phyloP scores from a whole-genome alignment of 2,113 vertebrate genomes.

The Grammomys dolichurus region DNA sequence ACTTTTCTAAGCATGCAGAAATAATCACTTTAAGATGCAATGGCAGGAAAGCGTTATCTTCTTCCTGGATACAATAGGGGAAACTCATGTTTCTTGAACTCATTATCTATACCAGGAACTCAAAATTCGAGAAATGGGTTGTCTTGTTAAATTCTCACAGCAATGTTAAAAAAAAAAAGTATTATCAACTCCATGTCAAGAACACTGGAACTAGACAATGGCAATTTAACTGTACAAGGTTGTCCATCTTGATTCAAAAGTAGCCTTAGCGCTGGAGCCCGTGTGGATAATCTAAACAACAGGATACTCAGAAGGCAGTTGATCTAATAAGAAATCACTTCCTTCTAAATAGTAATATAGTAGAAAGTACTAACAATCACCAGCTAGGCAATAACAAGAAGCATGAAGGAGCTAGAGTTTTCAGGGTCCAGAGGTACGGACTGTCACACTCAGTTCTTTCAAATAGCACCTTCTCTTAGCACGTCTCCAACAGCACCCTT shows the following conservation, averaged over 20 bases:
- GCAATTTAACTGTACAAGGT: neutral
- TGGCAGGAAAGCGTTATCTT: neutral
- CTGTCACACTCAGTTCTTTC: neutral
- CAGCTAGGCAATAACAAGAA: neutral
- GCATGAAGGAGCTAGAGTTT: neutral
- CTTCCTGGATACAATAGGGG: neutral
- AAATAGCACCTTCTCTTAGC: neutral
- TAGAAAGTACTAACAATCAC: neutral
- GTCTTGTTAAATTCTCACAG: neutral
- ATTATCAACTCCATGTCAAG: neutral
- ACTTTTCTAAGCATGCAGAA: neutral
- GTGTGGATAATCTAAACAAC: neutral
- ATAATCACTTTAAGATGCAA: neutral
- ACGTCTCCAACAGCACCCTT: neutral
- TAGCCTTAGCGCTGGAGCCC: neutral
- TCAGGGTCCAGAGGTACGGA: neutral
- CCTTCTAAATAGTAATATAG: neutral
- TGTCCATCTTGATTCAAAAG: neutral
- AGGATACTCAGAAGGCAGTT: neutral
- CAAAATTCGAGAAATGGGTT: constrained; percentile 3
- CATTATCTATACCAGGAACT: neutral
- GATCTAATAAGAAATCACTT: constrained; percentile 21
- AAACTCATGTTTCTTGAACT: constrained; percentile 12
- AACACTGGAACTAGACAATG: neutral
- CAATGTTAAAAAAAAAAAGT: neutral